Evolutionary conservation across 2,113 vertebrate species (phyloP).

Genomic region (Orientallactaga bullata): DNA sequence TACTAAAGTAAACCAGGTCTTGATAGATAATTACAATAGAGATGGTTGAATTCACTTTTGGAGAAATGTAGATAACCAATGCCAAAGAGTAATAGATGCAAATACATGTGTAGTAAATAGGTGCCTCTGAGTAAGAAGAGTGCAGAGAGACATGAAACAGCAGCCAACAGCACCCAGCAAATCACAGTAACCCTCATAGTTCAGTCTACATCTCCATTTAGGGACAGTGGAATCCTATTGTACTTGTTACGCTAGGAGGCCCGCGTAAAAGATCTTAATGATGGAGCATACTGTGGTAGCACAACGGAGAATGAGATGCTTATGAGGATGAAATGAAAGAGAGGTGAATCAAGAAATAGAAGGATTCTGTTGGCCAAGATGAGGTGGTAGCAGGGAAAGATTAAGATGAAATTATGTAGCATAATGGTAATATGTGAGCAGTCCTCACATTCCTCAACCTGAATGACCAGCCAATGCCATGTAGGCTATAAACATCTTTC

Average conservation of each 20-base stretch:
- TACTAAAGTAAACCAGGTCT: background rate
- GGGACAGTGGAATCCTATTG: background rate
- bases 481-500: background rate
- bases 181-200: background rate
- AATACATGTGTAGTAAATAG: background rate
- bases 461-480: background rate
- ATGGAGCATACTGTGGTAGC: background rate
- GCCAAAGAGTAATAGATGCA: background rate
- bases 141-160: background rate
- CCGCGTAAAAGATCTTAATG: background rate
- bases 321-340: background rate
- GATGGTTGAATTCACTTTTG: background rate
- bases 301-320: background rate
- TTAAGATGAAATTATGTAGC: background rate
- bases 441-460: background rate
- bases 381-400: background rate
- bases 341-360: background rate
- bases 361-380: background rate
- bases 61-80: background rate
- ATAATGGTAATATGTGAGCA: background rate
- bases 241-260: background rate
- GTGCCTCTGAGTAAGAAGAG: background rate
- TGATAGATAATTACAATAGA: background rate
- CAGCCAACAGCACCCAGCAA: too few relatives aligned
- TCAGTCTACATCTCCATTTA: background rate